Percentiles rank a stretch among this genome's conserved stretches.
Conservation (phyloP, 2,888 invertebrate species). For the Disparrhopalites patrizii region DNA sequence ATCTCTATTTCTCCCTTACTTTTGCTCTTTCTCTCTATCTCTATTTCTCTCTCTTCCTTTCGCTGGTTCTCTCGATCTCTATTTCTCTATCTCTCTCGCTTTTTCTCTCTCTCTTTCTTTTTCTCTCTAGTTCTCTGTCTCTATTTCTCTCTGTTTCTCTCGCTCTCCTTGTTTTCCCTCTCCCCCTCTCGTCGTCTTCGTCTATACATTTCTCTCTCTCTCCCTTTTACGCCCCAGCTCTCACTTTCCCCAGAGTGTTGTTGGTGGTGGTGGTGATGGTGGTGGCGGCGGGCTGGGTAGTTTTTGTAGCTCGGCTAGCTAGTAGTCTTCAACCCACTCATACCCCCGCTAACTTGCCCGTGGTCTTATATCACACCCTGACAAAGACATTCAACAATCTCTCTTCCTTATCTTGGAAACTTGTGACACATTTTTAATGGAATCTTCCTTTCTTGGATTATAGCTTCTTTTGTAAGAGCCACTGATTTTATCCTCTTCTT, state of each 20-base stretch:
- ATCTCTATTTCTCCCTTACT: no score
- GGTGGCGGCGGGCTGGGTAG: background rate
- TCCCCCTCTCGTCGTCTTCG: background rate
- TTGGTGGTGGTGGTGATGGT: background rate
- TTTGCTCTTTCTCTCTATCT: no score
- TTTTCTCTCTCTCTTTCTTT: no score
- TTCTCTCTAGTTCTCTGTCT: no score
- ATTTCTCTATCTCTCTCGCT: no score
- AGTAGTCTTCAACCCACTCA: constrained; percentile 12
- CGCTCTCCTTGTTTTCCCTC: background rate
- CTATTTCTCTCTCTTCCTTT: no score
- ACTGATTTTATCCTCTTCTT: constrained; percentile 26
- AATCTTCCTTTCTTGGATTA: constrained; percentile 32
- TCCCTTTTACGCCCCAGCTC: background rate
- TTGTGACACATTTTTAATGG: constrained; percentile 44
- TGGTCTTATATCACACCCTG: constrained; percentile 25
- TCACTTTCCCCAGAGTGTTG: background rate
- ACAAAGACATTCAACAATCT: constrained; percentile 35
- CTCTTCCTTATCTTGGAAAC: constrained; percentile 39
- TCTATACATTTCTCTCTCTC: background rate
- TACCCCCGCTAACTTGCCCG: constrained; percentile 7
- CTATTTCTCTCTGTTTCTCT: no score
- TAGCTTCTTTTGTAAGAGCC: constrained; percentile 24
- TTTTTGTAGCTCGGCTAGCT: no score
- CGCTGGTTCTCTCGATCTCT: no score